Evolutionary conservation across 2,113 vertebrate genomes (phyloP).

Genomic region (Salvelinus alpinus): DNA sequence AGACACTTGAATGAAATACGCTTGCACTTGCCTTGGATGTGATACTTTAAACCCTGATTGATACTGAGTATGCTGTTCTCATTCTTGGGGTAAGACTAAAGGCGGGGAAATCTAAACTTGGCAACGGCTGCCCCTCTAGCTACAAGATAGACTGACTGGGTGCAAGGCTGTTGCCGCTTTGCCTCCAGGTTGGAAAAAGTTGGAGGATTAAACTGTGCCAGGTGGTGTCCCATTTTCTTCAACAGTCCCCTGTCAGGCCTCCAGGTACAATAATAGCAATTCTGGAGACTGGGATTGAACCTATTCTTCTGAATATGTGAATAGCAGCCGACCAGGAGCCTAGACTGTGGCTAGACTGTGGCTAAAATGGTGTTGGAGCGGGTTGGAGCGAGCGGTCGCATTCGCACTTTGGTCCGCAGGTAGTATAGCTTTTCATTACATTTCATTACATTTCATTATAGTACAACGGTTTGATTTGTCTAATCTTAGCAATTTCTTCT

Average conservation of each 20-base stretch:
- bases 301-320: slow-evolving; percentile 44
- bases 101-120: slow-evolving; percentile 8
- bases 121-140: slow-evolving; percentile 23
- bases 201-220: slow-evolving; percentile 62
- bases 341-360: slow-evolving; percentile 28
- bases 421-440: too few species aligned
- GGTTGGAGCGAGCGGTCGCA: too few species aligned
- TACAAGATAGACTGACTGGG: neutral
- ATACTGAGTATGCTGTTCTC: slow-evolving; percentile 18
- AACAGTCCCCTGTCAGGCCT: slow-evolving; percentile 49
- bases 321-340: slow-evolving; percentile 35
- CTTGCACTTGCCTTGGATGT: neutral
- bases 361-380: too few species aligned
- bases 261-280: slow-evolving; percentile 57
- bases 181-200: slow-evolving; percentile 44
- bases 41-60: neutral
- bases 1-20: neutral
- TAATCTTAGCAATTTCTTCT: too few species aligned
- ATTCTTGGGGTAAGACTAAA: neutral
- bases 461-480: too few species aligned
- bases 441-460: too few species aligned
- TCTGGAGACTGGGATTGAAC: slow-evolving; percentile 51
- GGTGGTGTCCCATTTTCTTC: slow-evolving; percentile 56
- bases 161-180: slow-evolving; percentile 7
- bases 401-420: too few species aligned